Percentiles rank a stretch among this genome's conserved stretches.
Conservation (phyloP, 1,140 invertebrate genomes). For the Phymorhynchus buccinoides region DNA sequence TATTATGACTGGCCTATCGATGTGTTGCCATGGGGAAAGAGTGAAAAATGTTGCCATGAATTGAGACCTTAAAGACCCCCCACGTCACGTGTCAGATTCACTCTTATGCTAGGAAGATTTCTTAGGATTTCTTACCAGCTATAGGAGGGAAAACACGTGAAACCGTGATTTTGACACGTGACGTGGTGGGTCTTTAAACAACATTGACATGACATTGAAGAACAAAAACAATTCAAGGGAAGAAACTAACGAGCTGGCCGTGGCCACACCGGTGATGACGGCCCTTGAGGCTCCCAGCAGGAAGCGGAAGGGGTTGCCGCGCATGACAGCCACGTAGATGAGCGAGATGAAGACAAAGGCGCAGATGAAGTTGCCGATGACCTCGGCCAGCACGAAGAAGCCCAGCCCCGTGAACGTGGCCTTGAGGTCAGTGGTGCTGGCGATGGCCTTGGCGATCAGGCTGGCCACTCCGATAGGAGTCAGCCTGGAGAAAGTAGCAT, state of each 20-base stretch:
- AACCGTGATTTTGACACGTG: no score
- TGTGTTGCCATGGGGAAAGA: no score
- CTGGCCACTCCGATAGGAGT: slow-evolving; percentile 92
- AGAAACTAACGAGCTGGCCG: slow-evolving; percentile 80
- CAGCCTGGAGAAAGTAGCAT: slow-evolving; percentile 79
- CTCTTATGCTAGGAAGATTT: no score
- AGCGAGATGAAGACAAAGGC: slow-evolving; percentile 87
- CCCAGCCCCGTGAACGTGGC: slow-evolving; percentile 82
- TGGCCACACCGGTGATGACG: slow-evolving; percentile 91
- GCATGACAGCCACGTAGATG: slow-evolving; percentile 87
- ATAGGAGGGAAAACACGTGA: no score
- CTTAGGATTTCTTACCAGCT: no score
- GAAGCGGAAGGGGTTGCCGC: slow-evolving; percentile 91
- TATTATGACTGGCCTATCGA: no score
- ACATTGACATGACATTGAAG: no score
- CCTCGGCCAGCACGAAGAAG: slow-evolving; percentile 88
- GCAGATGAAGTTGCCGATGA: slow-evolving; percentile 87
- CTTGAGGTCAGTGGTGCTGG: slow-evolving; percentile 85
- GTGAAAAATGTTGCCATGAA: no score
- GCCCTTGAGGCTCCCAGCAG: slow-evolving; percentile 85
- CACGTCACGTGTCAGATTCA: no score
- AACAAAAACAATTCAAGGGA: no score
- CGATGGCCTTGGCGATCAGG: slow-evolving; percentile 91
- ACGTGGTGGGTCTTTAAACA: no score
- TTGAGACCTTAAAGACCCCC: no score